Conservation (phyloP, 1,140 invertebrate genomes). For the Trichonephila clavata region DNA sequence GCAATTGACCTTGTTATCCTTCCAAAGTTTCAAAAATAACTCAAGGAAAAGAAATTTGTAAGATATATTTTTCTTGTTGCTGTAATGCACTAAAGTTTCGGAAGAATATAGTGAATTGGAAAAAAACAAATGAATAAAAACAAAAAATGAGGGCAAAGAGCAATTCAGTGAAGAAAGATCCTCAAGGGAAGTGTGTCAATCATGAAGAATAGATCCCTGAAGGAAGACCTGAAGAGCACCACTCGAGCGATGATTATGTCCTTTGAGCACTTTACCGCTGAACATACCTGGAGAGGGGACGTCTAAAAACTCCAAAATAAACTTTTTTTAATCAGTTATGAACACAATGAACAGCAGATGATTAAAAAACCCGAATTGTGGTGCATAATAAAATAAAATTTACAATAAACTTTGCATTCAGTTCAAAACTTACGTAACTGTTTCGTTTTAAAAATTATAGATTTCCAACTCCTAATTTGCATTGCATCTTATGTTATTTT, state of each 20-base stretch:
- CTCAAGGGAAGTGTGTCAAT: neutral
- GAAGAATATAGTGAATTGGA: neutral
- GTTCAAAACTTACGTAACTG: too few relatives aligned
- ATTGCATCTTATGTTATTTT: too few relatives aligned
- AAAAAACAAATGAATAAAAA: neutral
- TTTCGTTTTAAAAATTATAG: too few relatives aligned
- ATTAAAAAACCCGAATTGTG: too few relatives aligned
- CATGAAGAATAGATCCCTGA: neutral
- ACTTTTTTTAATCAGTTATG: too few relatives aligned
- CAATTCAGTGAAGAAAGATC: neutral
- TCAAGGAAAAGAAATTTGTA: neutral
- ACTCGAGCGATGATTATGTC: neutral
- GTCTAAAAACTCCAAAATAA: too few relatives aligned
- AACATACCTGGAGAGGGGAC: neutral
- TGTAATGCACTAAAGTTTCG: neutral
- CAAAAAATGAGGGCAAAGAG: neutral
- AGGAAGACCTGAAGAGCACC: neutral
- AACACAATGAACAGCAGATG: too few relatives aligned
- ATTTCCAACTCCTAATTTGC: too few relatives aligned
- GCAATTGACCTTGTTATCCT: neutral
- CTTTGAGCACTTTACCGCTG: neutral
- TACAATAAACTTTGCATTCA: too few relatives aligned
- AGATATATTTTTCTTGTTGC: neutral
- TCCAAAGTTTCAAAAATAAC: neutral
- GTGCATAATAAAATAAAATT: too few relatives aligned